Evolutionary conservation across 2,113 vertebrate species (phyloP).

Genomic region (Cromileptes altivelis): DNA sequence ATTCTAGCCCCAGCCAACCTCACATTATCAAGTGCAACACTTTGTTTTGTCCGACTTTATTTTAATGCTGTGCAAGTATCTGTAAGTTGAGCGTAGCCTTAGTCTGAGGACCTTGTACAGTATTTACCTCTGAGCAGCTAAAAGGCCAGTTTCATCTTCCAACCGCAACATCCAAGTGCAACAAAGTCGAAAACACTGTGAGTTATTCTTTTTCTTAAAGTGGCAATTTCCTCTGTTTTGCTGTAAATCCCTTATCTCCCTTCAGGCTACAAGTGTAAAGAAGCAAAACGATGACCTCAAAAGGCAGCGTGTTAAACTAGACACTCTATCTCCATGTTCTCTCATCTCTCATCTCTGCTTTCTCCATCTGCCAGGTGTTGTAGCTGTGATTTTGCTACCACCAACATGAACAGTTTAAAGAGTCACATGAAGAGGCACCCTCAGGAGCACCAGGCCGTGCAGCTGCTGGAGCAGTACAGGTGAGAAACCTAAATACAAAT

Average conservation of each 20-base stretch:
- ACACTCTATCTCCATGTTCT: neutral
- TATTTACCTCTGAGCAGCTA: constrained; percentile 34
- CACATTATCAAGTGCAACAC: neutral
- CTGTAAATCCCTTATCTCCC: constrained; percentile 40
- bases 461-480: constrained; percentile 92
- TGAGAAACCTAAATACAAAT: constrained; percentile 44
- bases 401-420: constrained; percentile 93
- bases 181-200: constrained; percentile 11
- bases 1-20: neutral
- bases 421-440: constrained; percentile 91
- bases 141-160: constrained; percentile 29
- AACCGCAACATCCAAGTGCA: constrained; percentile 18
- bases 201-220: constrained; percentile 40
- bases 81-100: neutral
- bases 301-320: constrained; percentile 29
- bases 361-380: constrained; percentile 80
- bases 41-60: neutral
- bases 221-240: constrained; percentile 37
- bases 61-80: constrained; percentile 21
- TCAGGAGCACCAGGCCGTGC: constrained; percentile 90
- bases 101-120: constrained; percentile 8
- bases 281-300: constrained; percentile 24
- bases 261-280: constrained; percentile 27
- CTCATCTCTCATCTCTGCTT: neutral
- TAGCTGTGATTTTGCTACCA: constrained; percentile 91